Base-by-base conservation (phyloP, 2,888 invertebrate species). In the Pachliopta kotzebuea region DNA sequence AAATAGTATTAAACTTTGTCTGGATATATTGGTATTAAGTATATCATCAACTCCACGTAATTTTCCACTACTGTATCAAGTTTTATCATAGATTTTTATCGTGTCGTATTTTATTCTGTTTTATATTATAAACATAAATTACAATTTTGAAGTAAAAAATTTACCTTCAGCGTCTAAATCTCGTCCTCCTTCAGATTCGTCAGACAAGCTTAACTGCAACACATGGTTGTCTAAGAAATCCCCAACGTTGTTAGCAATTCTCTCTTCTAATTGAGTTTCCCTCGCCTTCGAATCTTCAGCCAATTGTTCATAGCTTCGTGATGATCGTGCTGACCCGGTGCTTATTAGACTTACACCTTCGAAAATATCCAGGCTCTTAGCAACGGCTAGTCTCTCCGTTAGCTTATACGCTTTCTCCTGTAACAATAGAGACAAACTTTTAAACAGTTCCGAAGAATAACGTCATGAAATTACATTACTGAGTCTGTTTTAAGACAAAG, bases 331-430 rank as follows among this genome's bases (percentile, higher is more conserved):
- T 74, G 93, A 84, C 70, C 92, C 88, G 6, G 92, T 93, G 72
- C 93, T 93, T 63, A 86, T 84, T 70, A 86, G 80, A 66, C 76
- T 89, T 78, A 94, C 85, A 20, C 93, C 93, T 60, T 92, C 93
- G 63, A 86, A 86, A 62, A 91, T 75, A 55, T 88, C 90, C 37
- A 94, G 71, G 67, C 93, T 92, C 71, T 93, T 85, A 52, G 92
- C 81, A 60, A 93, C 88, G 0, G 94, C 92, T 9, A 94, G 85
- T 54, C 85, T 85, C 72, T 94, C 94, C 52, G 94, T 92, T 71
- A 93, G 91, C 72, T 92, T 93, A 24, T 94, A 77, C 11, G 94
- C 93, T 72, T 94, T 89, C 92, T 94, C 93, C 94, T 94, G 87
- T 21, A 79, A 83, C 62, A 62, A 70, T 37, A 11, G 4, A 37